These are phyloP conservation scores for Eupithecia inturbata DNA, from an alignment of 2,888 invertebrate species.

Conservation along the genomic window DNA sequence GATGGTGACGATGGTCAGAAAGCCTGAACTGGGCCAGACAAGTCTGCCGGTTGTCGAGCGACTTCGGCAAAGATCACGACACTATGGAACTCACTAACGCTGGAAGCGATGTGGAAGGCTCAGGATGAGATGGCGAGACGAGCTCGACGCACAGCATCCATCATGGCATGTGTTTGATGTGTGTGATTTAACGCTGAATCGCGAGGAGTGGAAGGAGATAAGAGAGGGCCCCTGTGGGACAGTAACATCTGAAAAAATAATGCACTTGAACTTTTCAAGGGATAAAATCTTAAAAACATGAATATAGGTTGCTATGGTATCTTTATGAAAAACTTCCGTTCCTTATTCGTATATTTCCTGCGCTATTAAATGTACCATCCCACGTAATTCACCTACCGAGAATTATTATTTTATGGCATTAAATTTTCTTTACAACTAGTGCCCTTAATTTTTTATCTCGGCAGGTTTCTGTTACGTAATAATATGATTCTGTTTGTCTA, in stretches of 20 bases:
- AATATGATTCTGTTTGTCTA: not conserved
- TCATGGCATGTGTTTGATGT: not conserved
- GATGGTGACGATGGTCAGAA: not conserved
- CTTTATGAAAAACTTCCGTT: constrained; percentile 4
- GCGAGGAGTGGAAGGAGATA: not conserved
- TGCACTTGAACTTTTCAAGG: not conserved
- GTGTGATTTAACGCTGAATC: not conserved
- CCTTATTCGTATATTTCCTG: constrained; percentile 10
- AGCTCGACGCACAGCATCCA: not conserved
- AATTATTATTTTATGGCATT: not conserved
- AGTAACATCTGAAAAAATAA: not conserved
- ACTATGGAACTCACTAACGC: not conserved
- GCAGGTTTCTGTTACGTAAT: not conserved
- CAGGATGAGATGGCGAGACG: not conserved
- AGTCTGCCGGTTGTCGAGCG: not conserved
- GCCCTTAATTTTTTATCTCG: not conserved
- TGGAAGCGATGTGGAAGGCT: not conserved
- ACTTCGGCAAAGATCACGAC: not conserved
- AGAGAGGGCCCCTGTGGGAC: not conserved
- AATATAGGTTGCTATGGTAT: not conserved
- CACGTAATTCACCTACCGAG: not conserved
- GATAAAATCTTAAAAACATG: not conserved
- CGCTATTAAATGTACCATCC: constrained; percentile 1
- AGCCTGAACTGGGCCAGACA: not conserved
- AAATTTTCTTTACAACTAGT: not conserved